These are phyloP conservation scores for Carlito syrichta DNA, from an alignment of 2,113 vertebrate genomes.

Conservation along the genomic window DNA sequence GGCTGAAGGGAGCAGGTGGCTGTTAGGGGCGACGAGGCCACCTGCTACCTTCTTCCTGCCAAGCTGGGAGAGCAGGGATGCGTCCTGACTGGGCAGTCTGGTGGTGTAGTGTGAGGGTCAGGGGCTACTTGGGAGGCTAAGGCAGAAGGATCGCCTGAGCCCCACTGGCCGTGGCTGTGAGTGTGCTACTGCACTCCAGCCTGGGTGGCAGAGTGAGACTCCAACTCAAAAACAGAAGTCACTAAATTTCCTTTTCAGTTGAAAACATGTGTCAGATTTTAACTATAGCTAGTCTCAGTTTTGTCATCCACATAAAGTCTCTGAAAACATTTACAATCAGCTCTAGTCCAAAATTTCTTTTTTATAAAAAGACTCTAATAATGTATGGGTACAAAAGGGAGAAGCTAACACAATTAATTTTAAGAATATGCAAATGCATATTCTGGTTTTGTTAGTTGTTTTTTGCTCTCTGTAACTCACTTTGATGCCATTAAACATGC, in stretches of 20 bases:
- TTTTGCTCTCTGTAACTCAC: neutral
- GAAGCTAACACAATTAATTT: neutral
- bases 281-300: no score
- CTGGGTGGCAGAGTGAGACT: neutral
- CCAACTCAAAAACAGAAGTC: neutral
- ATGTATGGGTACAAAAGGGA: neutral
- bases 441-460: neutral
- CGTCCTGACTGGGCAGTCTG: no score
- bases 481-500: neutral
- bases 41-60: no score
- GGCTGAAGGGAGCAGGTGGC: no score
- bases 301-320: no score
- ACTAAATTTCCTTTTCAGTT: no score
- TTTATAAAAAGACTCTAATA: neutral
- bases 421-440: neutral
- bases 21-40: no score
- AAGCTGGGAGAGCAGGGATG: no score
- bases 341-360: neutral
- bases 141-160: neutral
- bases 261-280: no score
- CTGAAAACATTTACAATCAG: neutral
- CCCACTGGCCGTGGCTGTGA: neutral
- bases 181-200: neutral
- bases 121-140: neutral
- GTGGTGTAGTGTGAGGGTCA: no score